Evolutionary conservation across 2,888 invertebrate species (phyloP).

Genomic region (Boloria euphrosyne): DNA sequence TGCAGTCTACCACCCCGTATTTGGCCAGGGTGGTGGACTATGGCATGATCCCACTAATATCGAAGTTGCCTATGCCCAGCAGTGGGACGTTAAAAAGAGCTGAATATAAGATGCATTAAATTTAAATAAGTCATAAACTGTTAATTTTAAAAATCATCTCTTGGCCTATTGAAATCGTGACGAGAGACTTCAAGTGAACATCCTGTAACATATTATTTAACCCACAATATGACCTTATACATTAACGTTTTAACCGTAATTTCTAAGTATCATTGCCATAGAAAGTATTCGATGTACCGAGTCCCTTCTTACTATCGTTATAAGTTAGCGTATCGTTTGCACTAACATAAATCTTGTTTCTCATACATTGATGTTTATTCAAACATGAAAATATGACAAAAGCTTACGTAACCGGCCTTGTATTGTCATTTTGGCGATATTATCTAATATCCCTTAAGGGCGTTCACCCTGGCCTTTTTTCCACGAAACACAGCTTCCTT

Average conservation of each 20-base stretch:
- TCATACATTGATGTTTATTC: conserved; percentile 28
- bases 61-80: too few relatives aligned
- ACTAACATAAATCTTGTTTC: not conserved
- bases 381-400: conserved; percentile 3
- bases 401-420: conserved; percentile 45
- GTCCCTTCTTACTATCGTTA: not conserved
- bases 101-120: too few relatives aligned
- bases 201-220: conserved; percentile 41
- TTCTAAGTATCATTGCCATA: not conserved
- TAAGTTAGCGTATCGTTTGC: not conserved
- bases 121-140: not conserved
- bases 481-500: conserved; percentile 63
- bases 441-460: conserved; percentile 56
- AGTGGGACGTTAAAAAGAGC: too few relatives aligned
- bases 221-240: not conserved
- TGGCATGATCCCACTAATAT: too few relatives aligned
- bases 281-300: not conserved
- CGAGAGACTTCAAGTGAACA: conserved; percentile 38
- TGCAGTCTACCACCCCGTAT: too few relatives aligned
- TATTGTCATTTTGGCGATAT: conserved; percentile 43
- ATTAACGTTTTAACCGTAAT: conserved; percentile 1
- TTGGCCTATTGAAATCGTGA: conserved; percentile 30
- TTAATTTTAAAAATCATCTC: conserved; percentile 16
- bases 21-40: too few relatives aligned
- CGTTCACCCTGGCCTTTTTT: conserved; percentile 70